Conservation (phyloP, 2,888 invertebrate genomes). For the Crematogaster levior region DNA sequence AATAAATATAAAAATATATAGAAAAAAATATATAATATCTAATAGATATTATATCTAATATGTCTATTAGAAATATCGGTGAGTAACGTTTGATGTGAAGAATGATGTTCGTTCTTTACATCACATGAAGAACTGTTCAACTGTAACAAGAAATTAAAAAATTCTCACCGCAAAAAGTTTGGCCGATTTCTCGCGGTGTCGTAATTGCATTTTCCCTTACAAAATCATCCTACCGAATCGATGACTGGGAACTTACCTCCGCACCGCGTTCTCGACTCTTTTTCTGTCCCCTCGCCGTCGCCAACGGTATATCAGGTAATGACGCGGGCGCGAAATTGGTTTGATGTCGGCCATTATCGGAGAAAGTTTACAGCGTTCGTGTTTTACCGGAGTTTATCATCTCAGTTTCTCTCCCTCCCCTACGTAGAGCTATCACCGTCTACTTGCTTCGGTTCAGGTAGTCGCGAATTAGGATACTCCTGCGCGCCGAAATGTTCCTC, state of each 20-base stretch:
- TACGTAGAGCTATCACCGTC: constrained; percentile 60
- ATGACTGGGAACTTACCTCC: constrained; percentile 29
- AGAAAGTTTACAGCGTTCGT: constrained; percentile 81
- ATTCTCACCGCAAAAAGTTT: constrained; percentile 20
- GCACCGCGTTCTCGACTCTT: constrained; percentile 41
- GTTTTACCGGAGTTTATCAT: constrained; percentile 81
- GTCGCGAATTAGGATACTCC: constrained; percentile 64
- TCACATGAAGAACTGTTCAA: neutral
- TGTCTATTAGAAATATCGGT: neutral
- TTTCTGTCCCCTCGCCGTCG: constrained; percentile 56
- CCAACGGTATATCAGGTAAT: constrained; percentile 72
- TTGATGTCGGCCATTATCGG: constrained; percentile 82
- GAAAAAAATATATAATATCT: neutral
- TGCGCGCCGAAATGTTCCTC: constrained; percentile 59
- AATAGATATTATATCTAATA: too few relatives aligned
- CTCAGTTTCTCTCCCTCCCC: constrained; percentile 62
- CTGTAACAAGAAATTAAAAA: constrained; percentile 16
- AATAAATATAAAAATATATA: too few relatives aligned
- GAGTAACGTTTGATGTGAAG: neutral
- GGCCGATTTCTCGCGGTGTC: constrained; percentile 16
- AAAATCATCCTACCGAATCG: constrained; percentile 47
- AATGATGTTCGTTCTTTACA: neutral
- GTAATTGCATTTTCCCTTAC: constrained; percentile 42
- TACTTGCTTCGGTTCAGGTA: constrained; percentile 60
- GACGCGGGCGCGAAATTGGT: constrained; percentile 77